Evolutionary conservation across 2,797 vertebrate species (phyloP), one percentile per base, ranked within the genome.

Genomic region (Percopsis omiscomaycus): DNA sequence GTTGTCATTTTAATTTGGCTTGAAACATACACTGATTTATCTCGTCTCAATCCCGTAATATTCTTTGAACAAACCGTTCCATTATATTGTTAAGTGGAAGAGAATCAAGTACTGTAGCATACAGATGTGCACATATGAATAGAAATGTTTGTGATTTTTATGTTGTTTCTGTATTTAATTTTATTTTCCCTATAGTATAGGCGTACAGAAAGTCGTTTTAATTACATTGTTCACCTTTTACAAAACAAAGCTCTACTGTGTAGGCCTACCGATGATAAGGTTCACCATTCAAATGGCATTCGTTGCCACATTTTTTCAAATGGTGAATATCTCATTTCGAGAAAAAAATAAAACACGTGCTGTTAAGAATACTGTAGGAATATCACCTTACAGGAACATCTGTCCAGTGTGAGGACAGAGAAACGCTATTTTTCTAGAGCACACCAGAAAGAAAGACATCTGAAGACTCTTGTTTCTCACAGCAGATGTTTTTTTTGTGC

Each of bases 381-480:
- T 22, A 22, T 22, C 22, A 22, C 22, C 30, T 32, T 32, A 32
- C 30, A 22, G 22, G 22, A 22, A 48, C 27, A 64, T 81, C 86
- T 85, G 86, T 83, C 88, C 89, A 86, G 86, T 85, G 85, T 91
- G 89, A 73, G n/a, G 37, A 86, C 81, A 88, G 87, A 93, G 86
- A 93, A 22, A 22, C 89, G 80, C 77, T 93, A 93, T 94, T 93
- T 94, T 93, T 93, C 86, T 94, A 93, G 73, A 79, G 83, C 11
- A 85, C 78, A 51, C 27, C 28, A 60, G 50, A 59, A 27, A 13
- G 11, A 4, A 8, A 27, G 22, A 3, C 45, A 11, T 3, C 48
- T 2, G 37, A 47, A 37, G 30, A 30, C 69, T 86, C 84, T 82
- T 81, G 87, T 86, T 83, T 91, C 86, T 92, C 90, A 87, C 86